A percentile compares a stretch with the other conserved stretches of the same genome.
Evolutionary conservation across 2,797 vertebrate genomes (phyloP).

Genomic region (Rhinophrynus dorsalis): DNA sequence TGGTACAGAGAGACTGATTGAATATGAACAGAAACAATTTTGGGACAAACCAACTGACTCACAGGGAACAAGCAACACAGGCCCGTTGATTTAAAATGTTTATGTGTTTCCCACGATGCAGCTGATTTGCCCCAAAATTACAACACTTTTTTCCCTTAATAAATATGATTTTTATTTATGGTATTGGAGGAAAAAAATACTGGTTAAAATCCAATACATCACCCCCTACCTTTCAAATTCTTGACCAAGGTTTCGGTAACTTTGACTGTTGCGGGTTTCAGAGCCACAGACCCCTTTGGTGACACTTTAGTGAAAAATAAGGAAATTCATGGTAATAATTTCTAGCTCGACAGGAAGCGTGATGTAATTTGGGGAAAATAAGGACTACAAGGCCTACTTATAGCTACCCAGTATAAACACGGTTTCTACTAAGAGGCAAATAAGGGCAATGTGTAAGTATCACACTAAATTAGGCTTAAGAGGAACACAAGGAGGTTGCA

Average conservation of each 20-base stretch:
- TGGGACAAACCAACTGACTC: no score
- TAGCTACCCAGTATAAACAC: neutral
- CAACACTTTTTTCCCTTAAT: neutral
- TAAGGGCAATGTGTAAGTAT: no score
- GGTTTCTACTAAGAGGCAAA: neutral
- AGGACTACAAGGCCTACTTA: neutral
- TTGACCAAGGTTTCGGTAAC: constrained; percentile 7
- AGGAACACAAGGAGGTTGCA: neutral
- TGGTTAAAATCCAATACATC: no score
- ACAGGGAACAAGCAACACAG: no score
- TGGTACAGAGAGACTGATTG: no score
- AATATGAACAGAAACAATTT: no score
- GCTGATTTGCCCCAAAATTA: no score
- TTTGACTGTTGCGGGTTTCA: neutral
- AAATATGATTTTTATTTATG: neutral
- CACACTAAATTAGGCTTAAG: no score
- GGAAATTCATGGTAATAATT: neutral
- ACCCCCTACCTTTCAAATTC: constrained; percentile 15
- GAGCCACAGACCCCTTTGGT: neutral
- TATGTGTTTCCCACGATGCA: neutral
- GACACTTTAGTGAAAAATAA: constrained; percentile 33
- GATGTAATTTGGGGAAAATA: neutral
- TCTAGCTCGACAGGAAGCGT: no score
- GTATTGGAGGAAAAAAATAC: no score
- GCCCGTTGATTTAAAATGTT: neutral